Base-by-base conservation (phyloP, 2,797 vertebrate genomes). In the Chiloscyllium punctatum region DNA sequence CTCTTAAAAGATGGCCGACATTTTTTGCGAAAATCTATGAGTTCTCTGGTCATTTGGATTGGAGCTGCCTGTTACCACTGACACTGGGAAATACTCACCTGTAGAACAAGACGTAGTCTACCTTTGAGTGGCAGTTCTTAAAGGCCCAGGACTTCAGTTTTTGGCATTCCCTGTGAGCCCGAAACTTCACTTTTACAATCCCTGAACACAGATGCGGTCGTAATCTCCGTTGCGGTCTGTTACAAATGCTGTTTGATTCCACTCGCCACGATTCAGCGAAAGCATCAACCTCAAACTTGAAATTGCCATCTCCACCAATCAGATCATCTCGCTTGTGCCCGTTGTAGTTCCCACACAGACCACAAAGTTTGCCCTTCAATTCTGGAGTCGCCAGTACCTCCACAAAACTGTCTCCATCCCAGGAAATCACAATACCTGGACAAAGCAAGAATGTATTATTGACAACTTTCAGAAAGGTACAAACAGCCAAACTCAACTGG, bases 401-500 rank as follows among this genome's bases (percentile, higher is more conserved):
- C 72, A 99, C 99, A 96, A 99, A 99, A 96, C 99, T 99, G 98
- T 99, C 99, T 53, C 99, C 99, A 88, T 99, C 99, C 99, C 99
- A 99, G 0, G 99, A 99, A 97, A 99, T 99, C 98, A 99, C 99
- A 97, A 99, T 97, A 95, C 99, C 99, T 99, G 96, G 94, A 69
- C 95, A 95, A 95, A 79, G 96, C 96, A 95, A 96, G 86, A n/a
- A 96, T 95, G 82, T 84, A 92, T 96, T 84, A 96, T 21, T 6
- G 27, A 2, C 21, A 30, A 77, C 33, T 0, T 13, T 11, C 30
- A 77, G 11, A 8, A 8, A 11, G 2, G 9, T 11, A 8, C 27
- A 30, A 74, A 27, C 72, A 33, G 3, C 11, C 9, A 33, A 33
- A 9, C 9, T 77, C 72, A 33, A 57, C 30, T 33, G 0, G 1